Base-by-base conservation (phyloP, 2,888 invertebrate genomes). In the Maniola hyperantus region DNA sequence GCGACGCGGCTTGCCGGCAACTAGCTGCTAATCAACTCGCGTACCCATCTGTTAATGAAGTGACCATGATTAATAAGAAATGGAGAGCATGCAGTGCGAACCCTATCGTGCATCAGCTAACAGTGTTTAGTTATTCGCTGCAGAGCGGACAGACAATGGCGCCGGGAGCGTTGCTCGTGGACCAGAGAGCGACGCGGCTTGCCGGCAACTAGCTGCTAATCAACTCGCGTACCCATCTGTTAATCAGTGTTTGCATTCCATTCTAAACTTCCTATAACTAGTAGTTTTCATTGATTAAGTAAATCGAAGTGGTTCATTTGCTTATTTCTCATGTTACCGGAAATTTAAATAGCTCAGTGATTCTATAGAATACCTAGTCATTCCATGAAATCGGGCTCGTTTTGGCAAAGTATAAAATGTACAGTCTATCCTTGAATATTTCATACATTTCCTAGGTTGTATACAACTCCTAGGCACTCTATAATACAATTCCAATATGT, bases 41-140 rank as follows among this genome's bases (percentile, higher is more conserved):
- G 50, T 50, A 1, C 10, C 50, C 18, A 50, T 50, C 50, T 50
- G 50, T 50, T 50, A 5, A 26, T 50, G 15, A 46, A 46, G 15
- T 46, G 15, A 46, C 46, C 15, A 15, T 6, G 2, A 6, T 7
- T 15, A 46, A 15, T 46, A 46, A 50, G 5, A 20, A 50, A 20
- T 0, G 11, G 20, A 20, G 50, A 50, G 50, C 39, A 15, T 18
- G 34, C n/a, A 50, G 50, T 50, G 77, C 0, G 82, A 89, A 67
- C 89, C 90, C 87, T 77, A 73, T 42, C 66, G 59, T 65, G 63
- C 72, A 72, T 71, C 71, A 78, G 83, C 79, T 91, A 91, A 90
- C 88, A 85, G 85, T 79, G 88, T 91, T 91, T 90, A 85, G 83
- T 83, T 83, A 88, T 86, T 84, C 73, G 81, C 80, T 76, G 78